Percentiles rank a stretch among this genome's conserved stretches.
These are phyloP conservation scores for Platichthys flesus DNA, from an alignment of 2,113 vertebrate genomes.

Conservation along the genomic window DNA sequence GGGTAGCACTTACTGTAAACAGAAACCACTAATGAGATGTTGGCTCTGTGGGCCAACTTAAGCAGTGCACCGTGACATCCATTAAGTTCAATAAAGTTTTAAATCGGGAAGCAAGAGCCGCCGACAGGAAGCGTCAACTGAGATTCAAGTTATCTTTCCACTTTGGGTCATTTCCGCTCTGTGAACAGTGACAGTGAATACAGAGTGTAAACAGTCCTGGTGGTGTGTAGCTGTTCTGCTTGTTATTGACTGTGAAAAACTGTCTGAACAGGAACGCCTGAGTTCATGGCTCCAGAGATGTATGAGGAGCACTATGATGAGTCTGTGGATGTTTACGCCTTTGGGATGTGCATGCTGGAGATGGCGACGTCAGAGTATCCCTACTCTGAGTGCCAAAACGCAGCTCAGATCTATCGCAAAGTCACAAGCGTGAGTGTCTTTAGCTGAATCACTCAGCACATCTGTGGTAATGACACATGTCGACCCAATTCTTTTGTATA, in stretches of 20 bases:
- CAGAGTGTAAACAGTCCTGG: neutral
- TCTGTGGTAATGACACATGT: neutral
- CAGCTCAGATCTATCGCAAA: constrained; percentile 96
- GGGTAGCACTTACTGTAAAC: constrained; percentile 42
- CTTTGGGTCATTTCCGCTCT: neutral
- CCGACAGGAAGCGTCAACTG: constrained; percentile 2
- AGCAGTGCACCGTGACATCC: constrained; percentile 15
- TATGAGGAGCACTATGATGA: constrained; percentile 96
- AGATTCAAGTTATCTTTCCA: constrained; percentile 5
- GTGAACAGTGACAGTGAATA: too few relatives aligned
- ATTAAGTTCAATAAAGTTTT: constrained; percentile 28
- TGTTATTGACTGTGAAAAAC: constrained; percentile 2
- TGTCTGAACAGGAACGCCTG: constrained; percentile 87
- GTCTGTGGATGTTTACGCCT: constrained; percentile 94
- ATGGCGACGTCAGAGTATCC: constrained; percentile 97
- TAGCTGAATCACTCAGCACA: neutral
- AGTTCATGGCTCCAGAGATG: constrained; percentile 97
- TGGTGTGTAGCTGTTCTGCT: constrained; percentile 14
- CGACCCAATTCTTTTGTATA: neutral
- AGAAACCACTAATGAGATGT: constrained; percentile 29
- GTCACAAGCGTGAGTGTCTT: constrained; percentile 91
- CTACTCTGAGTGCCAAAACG: constrained; percentile 95
- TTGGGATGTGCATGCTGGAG: constrained; percentile 97
- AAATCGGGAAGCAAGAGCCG: constrained; percentile 14
- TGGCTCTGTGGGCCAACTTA: neutral